phyloP scores from a whole-genome alignment of 2,888 invertebrate genomes.

The Chrysina gloriosa region DNA sequence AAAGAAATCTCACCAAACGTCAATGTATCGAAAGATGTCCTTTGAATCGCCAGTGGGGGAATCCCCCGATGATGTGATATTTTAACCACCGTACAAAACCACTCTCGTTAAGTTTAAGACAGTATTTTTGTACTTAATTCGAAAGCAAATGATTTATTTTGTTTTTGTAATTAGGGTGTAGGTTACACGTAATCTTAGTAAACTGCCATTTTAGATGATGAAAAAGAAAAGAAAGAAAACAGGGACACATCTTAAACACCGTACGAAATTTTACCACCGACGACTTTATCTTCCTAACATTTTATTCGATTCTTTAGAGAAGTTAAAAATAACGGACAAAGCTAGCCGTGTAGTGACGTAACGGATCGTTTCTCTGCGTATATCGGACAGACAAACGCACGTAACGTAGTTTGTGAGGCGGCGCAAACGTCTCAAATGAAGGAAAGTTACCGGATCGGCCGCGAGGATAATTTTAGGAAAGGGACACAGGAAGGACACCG shows the following conservation, averaged over 20 bases:
- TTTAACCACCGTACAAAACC: neutral
- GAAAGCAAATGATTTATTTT: neutral
- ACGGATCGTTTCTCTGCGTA: too few species aligned
- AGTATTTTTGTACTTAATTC: constrained; percentile 12
- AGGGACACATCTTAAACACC: too few species aligned
- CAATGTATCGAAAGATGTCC: constrained; percentile 1
- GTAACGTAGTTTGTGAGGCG: too few species aligned
- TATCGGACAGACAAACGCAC: too few species aligned
- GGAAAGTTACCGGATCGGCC: too few species aligned
- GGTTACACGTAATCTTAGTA: neutral
- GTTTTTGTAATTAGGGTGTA: neutral
- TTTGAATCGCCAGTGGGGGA: neutral
- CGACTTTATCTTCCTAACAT: neutral
- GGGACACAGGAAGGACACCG: too few species aligned
- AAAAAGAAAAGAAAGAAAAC: neutral
- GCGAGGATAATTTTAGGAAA: too few species aligned
- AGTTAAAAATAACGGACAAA: neutral
- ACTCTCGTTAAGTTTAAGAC: neutral
- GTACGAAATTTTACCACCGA: neutral
- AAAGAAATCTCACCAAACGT: constrained; percentile 1
- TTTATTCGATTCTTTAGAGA: constrained; percentile 5
- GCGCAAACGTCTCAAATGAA: too few species aligned
- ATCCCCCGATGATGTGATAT: neutral
- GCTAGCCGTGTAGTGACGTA: too few species aligned
- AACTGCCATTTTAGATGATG: neutral